A percentile compares a stretch with the other conserved stretches of the same genome.
phyloP scores from a whole-genome alignment of 2,888 invertebrate genomes.

The Diplolepis rosae region DNA sequence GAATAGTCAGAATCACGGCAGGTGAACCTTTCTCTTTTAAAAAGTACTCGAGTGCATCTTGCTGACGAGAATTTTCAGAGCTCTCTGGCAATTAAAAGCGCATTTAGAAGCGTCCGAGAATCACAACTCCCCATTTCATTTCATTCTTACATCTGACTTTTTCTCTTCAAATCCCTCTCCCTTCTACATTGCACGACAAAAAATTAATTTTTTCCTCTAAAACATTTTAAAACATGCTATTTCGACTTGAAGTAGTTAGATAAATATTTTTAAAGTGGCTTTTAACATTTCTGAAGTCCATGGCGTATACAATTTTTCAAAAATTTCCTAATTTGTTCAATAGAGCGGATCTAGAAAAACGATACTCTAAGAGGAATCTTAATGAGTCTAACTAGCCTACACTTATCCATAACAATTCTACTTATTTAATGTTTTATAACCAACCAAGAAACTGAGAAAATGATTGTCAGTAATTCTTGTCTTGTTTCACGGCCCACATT shows the following conservation, averaged over 20 bases:
- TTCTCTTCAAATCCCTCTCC: conserved; percentile 31
- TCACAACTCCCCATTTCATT: conserved; percentile 30
- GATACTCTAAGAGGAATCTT: not conserved
- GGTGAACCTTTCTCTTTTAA: conserved; percentile 37
- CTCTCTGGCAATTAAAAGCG: conserved; percentile 53
- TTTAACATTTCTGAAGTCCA: not conserved
- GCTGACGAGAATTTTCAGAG: conserved; percentile 37
- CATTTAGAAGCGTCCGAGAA: conserved; percentile 46
- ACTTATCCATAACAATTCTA: not conserved
- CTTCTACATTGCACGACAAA: not conserved
- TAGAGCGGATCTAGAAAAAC: conserved; percentile 8
- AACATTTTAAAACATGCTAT: too few species aligned
- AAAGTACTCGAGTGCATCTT: conserved; percentile 45
- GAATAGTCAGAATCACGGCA: conserved; percentile 22
- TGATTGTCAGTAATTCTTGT: not conserved
- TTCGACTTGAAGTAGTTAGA: too few species aligned
- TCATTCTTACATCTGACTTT: conserved; percentile 19
- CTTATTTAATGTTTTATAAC: not conserved
- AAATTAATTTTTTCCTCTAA: too few species aligned
- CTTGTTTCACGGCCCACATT: not conserved
- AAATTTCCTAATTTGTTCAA: conserved; percentile 3
- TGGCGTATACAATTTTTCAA: not conserved
- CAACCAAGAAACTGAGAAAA: not conserved
- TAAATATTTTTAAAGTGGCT: not conserved
- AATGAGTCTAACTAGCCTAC: not conserved